phyloP scores from a whole-genome alignment of 1,140 invertebrate species.

The Physella acuta region DNA sequence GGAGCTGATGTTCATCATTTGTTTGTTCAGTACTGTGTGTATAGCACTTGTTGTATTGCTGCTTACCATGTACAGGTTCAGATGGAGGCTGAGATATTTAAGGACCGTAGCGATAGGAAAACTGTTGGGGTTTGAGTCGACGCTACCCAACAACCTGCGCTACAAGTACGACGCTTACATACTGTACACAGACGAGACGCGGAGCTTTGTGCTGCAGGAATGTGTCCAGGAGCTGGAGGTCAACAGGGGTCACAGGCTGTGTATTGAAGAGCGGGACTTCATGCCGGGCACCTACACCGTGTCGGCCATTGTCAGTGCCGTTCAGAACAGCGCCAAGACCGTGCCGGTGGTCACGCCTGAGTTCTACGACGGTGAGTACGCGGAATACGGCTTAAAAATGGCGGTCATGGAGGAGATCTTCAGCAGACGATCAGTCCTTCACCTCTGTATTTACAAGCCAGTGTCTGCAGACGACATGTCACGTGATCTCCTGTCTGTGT shows the following conservation, averaged over 20 bases:
- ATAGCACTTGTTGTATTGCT: neutral
- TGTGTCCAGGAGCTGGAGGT: slow-evolving; percentile 29
- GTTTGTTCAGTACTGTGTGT: neutral
- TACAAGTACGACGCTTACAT: slow-evolving; percentile 32
- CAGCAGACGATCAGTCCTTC: neutral
- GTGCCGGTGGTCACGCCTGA: slow-evolving; percentile 64
- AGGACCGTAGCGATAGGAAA: neutral
- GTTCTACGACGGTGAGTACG: neutral
- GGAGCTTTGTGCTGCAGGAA: slow-evolving; percentile 25
- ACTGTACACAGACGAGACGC: slow-evolving; percentile 27
- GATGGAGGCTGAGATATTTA: neutral
- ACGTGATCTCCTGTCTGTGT: neutral
- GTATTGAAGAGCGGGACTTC: slow-evolving; percentile 40
- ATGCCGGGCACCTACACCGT: slow-evolving; percentile 59
- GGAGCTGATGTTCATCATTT: neutral
- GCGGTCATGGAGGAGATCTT: neutral
- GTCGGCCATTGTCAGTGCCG: slow-evolving; percentile 66
- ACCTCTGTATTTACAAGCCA: neutral
- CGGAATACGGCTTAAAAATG: slow-evolving; percentile 11
- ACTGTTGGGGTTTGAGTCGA: neutral
- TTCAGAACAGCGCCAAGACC: slow-evolving; percentile 67
- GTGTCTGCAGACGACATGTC: neutral
- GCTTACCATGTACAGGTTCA: neutral
- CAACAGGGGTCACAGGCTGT: slow-evolving; percentile 24
- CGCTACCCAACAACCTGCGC: neutral